Conservation (phyloP, 2,888 invertebrate genomes). For the Schrankia costaestrigalis region DNA sequence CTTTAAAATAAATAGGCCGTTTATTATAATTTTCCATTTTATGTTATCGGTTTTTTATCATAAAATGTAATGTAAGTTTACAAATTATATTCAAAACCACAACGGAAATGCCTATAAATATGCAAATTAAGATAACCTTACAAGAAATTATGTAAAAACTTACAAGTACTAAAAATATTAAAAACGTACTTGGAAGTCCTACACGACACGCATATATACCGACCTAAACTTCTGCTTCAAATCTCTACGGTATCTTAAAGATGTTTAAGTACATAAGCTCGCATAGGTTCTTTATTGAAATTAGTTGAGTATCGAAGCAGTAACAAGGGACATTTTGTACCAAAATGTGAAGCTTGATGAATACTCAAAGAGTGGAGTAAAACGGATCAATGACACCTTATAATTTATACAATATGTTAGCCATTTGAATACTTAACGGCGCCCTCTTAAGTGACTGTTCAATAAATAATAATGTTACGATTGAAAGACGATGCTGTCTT, state of each 20-base stretch:
- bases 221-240: slow-evolving; percentile 7
- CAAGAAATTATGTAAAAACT: no score
- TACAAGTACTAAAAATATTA: no score
- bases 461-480: slow-evolving; percentile 15
- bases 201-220: no score
- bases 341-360: slow-evolving; percentile 19
- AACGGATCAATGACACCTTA: slow-evolving; percentile 12
- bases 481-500: no score
- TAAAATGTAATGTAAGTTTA: no score
- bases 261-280: slow-evolving; percentile 25
- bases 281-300: slow-evolving; percentile 28
- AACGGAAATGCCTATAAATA: no score
- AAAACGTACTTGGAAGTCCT: no score
- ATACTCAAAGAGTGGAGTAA: slow-evolving; percentile 25
- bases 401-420: slow-evolving; percentile 24
- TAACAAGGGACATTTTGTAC: slow-evolving; percentile 11
- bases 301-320: slow-evolving; percentile 16
- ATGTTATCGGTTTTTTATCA: no score
- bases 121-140: no score
- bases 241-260: slow-evolving; percentile 1
- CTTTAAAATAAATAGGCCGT: no score
- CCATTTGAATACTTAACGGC: slow-evolving; percentile 7
- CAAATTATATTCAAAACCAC: no score
- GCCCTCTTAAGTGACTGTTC: slow-evolving; percentile 12
- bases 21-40: no score